Conservation (phyloP, 2,888 invertebrate species). For the Argyra leucocephala region DNA sequence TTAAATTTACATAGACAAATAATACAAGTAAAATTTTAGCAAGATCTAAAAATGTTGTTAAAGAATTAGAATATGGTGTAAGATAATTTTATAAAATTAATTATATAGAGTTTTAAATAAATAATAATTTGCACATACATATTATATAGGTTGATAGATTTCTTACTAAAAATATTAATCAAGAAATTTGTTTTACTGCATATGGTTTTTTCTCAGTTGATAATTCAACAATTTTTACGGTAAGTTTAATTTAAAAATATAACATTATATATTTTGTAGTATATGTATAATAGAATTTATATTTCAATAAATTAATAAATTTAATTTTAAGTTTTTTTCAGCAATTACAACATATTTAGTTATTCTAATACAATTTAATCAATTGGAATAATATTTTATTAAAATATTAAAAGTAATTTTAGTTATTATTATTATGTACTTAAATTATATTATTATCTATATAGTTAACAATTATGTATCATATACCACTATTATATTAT, state of each 20-base stretch:
- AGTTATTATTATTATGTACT: no score
- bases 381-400: constrained; percentile 29
- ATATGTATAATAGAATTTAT: no score
- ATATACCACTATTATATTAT: no score
- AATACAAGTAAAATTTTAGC: constrained; percentile 36
- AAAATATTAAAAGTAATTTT: not conserved
- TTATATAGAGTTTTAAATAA: not conserved
- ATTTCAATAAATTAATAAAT: not conserved
- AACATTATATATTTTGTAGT: no score
- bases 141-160: constrained; percentile 38
- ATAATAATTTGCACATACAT: not conserved
- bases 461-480: no score
- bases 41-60: constrained; percentile 36
- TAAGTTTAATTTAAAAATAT: constrained; percentile 22
- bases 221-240: constrained; percentile 40
- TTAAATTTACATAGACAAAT: constrained; percentile 32
- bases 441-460: no score
- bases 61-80: constrained; percentile 39
- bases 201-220: constrained; percentile 42
- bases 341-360: constrained; percentile 42
- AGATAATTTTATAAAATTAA: constrained; percentile 11
- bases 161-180: constrained; percentile 39
- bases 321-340: constrained; percentile 35
- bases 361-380: constrained; percentile 42
- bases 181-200: constrained; percentile 40